Evolutionary conservation across 2,888 invertebrate genomes (phyloP).

Genomic region (Drosophila acutilabella): DNA sequence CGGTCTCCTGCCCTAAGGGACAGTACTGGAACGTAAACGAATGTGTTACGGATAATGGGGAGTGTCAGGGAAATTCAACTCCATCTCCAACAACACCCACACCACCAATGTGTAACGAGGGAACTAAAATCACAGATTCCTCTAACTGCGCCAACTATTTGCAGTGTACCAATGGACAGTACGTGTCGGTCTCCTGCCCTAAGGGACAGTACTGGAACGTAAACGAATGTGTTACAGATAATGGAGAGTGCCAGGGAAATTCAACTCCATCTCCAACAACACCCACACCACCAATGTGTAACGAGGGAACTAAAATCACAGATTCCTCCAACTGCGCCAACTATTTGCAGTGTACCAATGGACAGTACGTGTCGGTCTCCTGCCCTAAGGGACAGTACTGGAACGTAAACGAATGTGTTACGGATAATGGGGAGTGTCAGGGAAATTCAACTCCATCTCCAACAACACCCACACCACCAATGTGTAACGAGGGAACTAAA

Average conservation of each 20-base stretch:
- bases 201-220: slow-evolving; percentile 1
- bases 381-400: background rate
- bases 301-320: background rate
- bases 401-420: background rate
- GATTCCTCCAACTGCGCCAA: background rate
- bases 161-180: slow-evolving; percentile 2
- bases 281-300: background rate
- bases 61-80: background rate
- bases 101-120: slow-evolving; percentile 2
- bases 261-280: background rate
- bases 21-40: background rate
- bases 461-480: background rate
- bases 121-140: background rate
- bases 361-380: background rate
- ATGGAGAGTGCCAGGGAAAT: background rate
- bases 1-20: background rate
- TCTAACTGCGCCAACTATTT: background rate
- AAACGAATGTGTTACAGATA: background rate
- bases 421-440: slow-evolving; percentile 9
- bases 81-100: background rate
- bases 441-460: background rate
- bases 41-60: background rate
- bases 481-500: slow-evolving; percentile 4
- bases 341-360: background rate
- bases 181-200: background rate